These are phyloP conservation scores for Plagiodera versicolora DNA, from an alignment of 2,888 invertebrate genomes.

Conservation along the genomic window DNA sequence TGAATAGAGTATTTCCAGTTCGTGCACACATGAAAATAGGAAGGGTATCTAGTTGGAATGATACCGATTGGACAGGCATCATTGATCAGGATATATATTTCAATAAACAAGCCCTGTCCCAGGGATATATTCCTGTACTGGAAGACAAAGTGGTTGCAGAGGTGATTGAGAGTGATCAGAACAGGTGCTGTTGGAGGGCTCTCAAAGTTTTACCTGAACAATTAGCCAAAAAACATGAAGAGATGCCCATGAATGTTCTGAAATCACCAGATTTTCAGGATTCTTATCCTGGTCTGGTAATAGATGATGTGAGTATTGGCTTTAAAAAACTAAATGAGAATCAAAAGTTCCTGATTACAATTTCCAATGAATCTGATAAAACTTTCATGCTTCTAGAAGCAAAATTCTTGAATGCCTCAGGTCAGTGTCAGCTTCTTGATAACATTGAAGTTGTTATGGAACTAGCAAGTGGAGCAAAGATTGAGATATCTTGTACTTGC, in stretches of 20 bases:
- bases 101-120: constrained; percentile 58
- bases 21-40: constrained; percentile 61
- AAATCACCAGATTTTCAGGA: constrained; percentile 38
- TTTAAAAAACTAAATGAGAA: constrained; percentile 54
- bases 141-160: constrained; percentile 69
- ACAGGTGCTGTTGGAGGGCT: constrained; percentile 61
- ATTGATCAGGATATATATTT: constrained; percentile 66
- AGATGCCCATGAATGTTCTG: constrained; percentile 14
- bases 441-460: constrained; percentile 43
- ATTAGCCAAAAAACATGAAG: constrained; percentile 22
- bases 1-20: constrained; percentile 63
- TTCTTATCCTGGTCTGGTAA: constrained; percentile 56
- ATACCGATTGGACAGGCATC: constrained; percentile 54
- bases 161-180: constrained; percentile 74
- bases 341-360: constrained; percentile 54
- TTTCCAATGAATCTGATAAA: constrained; percentile 55
- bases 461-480: background rate
- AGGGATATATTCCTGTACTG: constrained; percentile 59
- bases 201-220: constrained; percentile 54
- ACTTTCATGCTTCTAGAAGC: constrained; percentile 57
- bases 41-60: constrained; percentile 55
- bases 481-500: constrained; percentile 54
- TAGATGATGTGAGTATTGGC: constrained; percentile 57
- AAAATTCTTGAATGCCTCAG: constrained; percentile 58
- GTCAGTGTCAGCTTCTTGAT: constrained; percentile 38